Evolutionary conservation across 1,140 invertebrate species (phyloP).

Genomic region (Drosophila elegans): DNA sequence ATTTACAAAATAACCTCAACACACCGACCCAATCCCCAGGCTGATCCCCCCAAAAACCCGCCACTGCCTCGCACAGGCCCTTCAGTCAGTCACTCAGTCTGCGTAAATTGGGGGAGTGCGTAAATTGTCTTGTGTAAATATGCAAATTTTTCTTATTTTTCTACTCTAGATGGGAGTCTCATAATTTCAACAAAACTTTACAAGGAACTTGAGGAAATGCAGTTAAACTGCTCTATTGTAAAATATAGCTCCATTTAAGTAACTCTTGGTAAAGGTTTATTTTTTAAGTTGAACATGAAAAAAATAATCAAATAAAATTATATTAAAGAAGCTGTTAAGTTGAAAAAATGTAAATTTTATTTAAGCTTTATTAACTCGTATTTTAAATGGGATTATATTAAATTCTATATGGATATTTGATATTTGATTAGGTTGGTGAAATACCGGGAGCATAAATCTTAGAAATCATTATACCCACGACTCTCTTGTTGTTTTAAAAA

Average conservation of each 20-base stretch:
- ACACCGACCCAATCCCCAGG: conserved; percentile 30
- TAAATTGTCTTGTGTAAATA: conserved; percentile 81
- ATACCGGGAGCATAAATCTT: too few relatives aligned
- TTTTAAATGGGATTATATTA: too few relatives aligned
- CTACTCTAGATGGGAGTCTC: conserved; percentile 16
- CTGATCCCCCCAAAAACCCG: not conserved
- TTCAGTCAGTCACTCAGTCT: conserved; percentile 43
- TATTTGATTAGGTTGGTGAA: too few relatives aligned
- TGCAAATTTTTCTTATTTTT: conserved; percentile 61
- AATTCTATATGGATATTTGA: too few relatives aligned
- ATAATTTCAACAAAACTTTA: not conserved
- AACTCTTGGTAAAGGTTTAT: not conserved
- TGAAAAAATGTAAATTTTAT: not conserved
- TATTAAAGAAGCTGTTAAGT: not conserved
- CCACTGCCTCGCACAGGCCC: conserved; percentile 17
- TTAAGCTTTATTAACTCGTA: too few relatives aligned
- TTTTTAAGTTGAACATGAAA: not conserved
- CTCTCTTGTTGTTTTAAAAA: too few relatives aligned
- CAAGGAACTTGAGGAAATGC: not conserved
- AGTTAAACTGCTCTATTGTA: not conserved
- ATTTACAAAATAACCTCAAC: conserved; percentile 70
- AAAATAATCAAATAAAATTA: not conserved
- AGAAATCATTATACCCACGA: too few relatives aligned
- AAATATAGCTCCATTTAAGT: not conserved
- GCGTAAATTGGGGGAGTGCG: conserved; percentile 55